Conservation (phyloP, 2,888 invertebrate genomes). For the Machimus rusticus region DNA sequence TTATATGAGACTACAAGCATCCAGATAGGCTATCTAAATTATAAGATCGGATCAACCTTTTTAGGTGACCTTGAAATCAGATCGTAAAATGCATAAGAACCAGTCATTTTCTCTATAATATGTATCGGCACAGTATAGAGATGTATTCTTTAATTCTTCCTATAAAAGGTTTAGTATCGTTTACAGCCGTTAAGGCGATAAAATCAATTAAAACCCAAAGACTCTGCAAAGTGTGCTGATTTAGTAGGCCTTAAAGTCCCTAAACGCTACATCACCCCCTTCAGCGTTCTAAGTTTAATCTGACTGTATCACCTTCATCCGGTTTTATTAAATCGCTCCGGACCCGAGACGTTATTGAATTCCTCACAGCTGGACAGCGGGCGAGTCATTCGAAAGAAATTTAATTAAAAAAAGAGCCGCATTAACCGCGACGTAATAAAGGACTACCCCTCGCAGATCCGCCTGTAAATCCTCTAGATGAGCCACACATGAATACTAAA, state of each 20-base stretch:
- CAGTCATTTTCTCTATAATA: too few species aligned
- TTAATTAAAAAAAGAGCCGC: conserved; percentile 33
- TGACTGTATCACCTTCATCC: background rate
- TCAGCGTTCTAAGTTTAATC: background rate
- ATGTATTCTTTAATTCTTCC: too few species aligned
- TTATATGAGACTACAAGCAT: too few species aligned
- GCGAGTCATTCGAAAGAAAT: background rate
- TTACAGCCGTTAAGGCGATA: background rate
- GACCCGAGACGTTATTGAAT: background rate
- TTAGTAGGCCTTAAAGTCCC: background rate
- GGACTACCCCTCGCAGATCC: background rate
- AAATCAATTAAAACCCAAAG: background rate
- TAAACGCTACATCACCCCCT: background rate
- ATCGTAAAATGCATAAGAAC: too few species aligned
- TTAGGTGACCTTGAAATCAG: too few species aligned
- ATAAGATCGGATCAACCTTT: too few species aligned
- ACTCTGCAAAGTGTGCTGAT: background rate
- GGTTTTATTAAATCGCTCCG: background rate
- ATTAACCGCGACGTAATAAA: conserved; percentile 30
- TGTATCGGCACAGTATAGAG: too few species aligned
- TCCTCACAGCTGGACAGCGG: conserved; percentile 7
- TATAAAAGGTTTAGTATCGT: background rate
- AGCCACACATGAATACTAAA: conserved; percentile 18
- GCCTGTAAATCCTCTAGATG: background rate
- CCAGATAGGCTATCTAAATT: too few species aligned